Conservation (phyloP, 2,797 vertebrate genomes). For the Clamator glandarius region DNA sequence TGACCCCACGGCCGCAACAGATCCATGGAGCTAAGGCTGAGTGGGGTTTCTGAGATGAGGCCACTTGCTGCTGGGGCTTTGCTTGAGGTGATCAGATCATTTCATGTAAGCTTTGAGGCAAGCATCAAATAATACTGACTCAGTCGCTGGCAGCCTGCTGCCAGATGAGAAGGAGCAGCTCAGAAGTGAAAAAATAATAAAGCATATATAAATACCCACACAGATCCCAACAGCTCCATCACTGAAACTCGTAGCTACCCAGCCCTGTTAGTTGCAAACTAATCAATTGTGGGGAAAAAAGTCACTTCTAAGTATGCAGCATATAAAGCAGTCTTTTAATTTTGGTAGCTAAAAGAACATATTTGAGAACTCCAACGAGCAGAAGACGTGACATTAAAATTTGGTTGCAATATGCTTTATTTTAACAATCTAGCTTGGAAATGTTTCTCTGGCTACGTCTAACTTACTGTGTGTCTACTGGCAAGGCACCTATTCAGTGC, state of each 20-base stretch:
- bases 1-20: accelerated
- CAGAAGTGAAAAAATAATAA: background rate
- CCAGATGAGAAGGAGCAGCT: conserved; percentile 54
- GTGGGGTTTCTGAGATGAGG: conserved; percentile 13
- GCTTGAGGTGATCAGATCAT: background rate
- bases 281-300: conserved; percentile 65
- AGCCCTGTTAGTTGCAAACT: conserved; percentile 46
- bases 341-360: conserved; percentile 39
- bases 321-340: conserved; percentile 65
- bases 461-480: conserved; percentile 28
- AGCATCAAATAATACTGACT: conserved; percentile 38
- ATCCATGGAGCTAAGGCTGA: background rate
- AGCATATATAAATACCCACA: background rate
- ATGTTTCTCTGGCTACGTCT: background rate
- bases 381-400: conserved; percentile 52
- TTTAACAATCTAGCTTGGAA: conserved; percentile 27
- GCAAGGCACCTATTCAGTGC: background rate
- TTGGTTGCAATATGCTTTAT: conserved; percentile 42
- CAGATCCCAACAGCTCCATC: background rate
- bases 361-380: conserved; percentile 49
- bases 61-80: background rate
- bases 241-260: background rate
- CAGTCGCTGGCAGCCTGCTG: conserved; percentile 55
- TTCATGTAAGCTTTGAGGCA: conserved; percentile 2
- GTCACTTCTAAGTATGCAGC: background rate